Percentiles rank a stretch among this genome's conserved stretches.
These are phyloP conservation scores for Ochotona princeps DNA, from an alignment of 2,113 vertebrate species.

Conservation along the genomic window DNA sequence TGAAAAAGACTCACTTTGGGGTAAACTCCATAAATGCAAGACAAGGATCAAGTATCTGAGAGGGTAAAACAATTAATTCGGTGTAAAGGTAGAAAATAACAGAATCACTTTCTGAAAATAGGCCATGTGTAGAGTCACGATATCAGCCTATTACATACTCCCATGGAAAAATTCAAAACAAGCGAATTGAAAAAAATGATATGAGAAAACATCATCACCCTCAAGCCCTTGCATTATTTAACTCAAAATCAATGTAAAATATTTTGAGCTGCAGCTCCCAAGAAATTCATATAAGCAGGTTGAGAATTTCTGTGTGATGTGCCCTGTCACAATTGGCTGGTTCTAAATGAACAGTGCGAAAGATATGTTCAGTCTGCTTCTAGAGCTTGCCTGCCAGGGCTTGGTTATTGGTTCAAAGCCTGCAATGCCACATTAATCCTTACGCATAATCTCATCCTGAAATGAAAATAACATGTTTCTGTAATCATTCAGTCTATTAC, in stretches of 20 bases:
- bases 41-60: not conserved
- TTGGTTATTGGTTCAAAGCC: not conserved
- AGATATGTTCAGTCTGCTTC: not conserved
- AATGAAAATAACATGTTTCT: slow-evolving; percentile 33
- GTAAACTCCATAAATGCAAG: not conserved
- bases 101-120: not conserved
- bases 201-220: not conserved
- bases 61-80: not conserved
- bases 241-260: not conserved
- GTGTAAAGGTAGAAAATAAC: not conserved
- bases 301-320: not conserved
- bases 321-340: not conserved
- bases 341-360: slow-evolving; percentile 7
- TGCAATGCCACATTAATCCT: not conserved
- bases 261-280: not conserved
- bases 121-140: not conserved
- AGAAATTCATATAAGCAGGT: not conserved
- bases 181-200: not conserved
- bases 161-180: not conserved
- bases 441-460: not conserved
- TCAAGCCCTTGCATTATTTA: not conserved
- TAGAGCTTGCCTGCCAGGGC: not conserved
- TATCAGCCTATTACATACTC: slow-evolving; percentile 22
- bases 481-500: not conserved
- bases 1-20: not conserved